phyloP scores from a whole-genome alignment of 2,888 invertebrate genomes.

The Eudemis profundana region DNA sequence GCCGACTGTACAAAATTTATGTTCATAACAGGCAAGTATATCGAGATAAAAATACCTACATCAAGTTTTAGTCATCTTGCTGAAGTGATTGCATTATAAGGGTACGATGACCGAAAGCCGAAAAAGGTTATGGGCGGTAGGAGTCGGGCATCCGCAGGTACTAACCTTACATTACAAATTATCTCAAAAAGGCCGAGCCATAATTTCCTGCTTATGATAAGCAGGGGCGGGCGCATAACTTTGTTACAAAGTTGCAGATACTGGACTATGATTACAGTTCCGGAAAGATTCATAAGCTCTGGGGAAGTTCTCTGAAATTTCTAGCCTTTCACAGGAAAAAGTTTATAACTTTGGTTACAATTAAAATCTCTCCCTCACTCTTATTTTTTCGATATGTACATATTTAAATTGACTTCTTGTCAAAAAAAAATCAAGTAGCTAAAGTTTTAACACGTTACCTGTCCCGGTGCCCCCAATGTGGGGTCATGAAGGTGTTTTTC shows the following conservation, averaged over 20 bases:
- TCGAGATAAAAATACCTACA: neutral
- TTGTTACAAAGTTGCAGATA: neutral
- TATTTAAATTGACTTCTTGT: too few relatives aligned
- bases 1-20: neutral
- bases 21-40: neutral
- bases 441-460: too few relatives aligned
- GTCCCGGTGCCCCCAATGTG: too few relatives aligned
- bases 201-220: slow-evolving; percentile 33
- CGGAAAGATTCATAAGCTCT: too few relatives aligned
- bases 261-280: neutral
- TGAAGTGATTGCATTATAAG: slow-evolving; percentile 5
- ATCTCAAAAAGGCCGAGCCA: slow-evolving; percentile 29
- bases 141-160: slow-evolving; percentile 37
- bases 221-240: slow-evolving; percentile 9
- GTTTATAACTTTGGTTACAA: too few relatives aligned
- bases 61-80: slow-evolving; percentile 1
- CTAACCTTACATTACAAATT: slow-evolving; percentile 33
- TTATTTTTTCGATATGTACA: too few relatives aligned
- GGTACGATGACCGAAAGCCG: slow-evolving; percentile 29
- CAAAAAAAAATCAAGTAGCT: too few relatives aligned
- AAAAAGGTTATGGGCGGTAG: slow-evolving; percentile 31
- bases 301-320: too few relatives aligned
- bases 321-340: too few relatives aligned
- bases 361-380: too few relatives aligned
- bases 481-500: too few relatives aligned